Evolutionary conservation across 2,797 vertebrate genomes (phyloP), one percentile per base, ranked within the genome.

Genomic region (Takifugu ocellatus): DNA sequence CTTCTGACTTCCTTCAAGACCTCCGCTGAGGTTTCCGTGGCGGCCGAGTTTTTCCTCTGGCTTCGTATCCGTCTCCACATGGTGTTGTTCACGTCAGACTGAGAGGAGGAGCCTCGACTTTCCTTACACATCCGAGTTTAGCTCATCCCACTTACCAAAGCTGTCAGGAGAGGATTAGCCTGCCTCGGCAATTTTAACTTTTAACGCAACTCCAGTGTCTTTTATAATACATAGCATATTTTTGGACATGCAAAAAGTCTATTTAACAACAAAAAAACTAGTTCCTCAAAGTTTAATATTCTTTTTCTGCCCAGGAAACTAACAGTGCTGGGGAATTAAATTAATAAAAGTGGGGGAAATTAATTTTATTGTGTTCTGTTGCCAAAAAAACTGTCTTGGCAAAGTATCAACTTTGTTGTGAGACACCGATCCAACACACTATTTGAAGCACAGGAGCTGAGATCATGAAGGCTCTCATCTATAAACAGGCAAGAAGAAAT

Each of bases 91-190:
- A 72, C 71, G 75, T 68, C 53, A 60, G 79, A 64, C 60, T 25
- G 49, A 83, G 66, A 73, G 81, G 76, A 74, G 81, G 71, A 75
- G 82, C 76, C 74, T 75, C 72, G 46, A 61, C 56, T 7, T 59
- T 15, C 50, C 49, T 58, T 70, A 62, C 61, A 78, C 61, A 54
- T 49, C 25, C 49, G 21, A 70, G 63, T 75, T 78, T 47, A 66
- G 77, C 75, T 87, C 66, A 88, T 87, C 84, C 82, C 79, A 79
- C 68, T 86, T 88, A 84, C 54, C 58, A 51, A 72, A 84, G 85
- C 74, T 89, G 84, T 78, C 53, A 55, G 46, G 21, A 77, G 54
- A 47, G 78, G 85, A 88, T 89, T 88, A 86, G 70, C 59, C 51
- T 48, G 43, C 72, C 55, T 17, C 51, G 51, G 29, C 50, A 51